Base-by-base conservation (phyloP, 2,797 vertebrate genomes). In the Sebastes nivosus region DNA sequence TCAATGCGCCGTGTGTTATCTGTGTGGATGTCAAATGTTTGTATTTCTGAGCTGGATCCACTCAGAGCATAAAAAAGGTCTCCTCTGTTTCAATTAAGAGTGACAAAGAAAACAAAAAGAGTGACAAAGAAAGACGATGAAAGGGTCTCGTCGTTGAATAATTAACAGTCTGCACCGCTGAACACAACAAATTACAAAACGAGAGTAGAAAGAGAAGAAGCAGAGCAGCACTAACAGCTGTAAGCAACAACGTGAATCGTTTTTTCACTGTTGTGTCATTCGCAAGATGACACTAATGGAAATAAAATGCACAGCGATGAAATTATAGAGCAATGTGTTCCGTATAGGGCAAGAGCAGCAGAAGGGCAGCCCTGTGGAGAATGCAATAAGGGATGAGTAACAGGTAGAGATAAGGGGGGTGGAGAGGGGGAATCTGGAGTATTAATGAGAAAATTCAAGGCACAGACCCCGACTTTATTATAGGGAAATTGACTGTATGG, bases 381-480 rank as follows among this genome's bases (percentile, higher is more conserved):
- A 66, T 11, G 32, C 50, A 81, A 79, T 46, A 63, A 71, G 34
- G 68, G 20, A 78, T 18, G 13, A 88, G 46, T 36, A 87, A 79
- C 77, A 82, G 67, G 72, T 59, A 50, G 60, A 61, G 70, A 66
- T 65, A 10, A 11, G 5, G 25, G 5, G 5, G 5, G 13, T 14
- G 36, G 13, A 1, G 38, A 0, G 38, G n/a, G 16, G 4, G 36
- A 67, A 84, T 64, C 54, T 64, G 14, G 18, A 84, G 77, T 25
- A 87, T 78, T 86, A 82, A 89, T 83, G 75, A 79, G 80, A 84
- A 87, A 85, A 86, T 75, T 80, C 77, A 77, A 69, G 50, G 63
- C 60, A 75, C 60, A 72, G 79, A 38, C 30, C 32, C 22, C 0
- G 14, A 81, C 64, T 86, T 87, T 84, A 90, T 87, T 82, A 80